Evolutionary conservation across 2,797 vertebrate species (phyloP), one percentile per base, ranked within the genome.

Genomic region (Chaenodraco wilsoni): DNA sequence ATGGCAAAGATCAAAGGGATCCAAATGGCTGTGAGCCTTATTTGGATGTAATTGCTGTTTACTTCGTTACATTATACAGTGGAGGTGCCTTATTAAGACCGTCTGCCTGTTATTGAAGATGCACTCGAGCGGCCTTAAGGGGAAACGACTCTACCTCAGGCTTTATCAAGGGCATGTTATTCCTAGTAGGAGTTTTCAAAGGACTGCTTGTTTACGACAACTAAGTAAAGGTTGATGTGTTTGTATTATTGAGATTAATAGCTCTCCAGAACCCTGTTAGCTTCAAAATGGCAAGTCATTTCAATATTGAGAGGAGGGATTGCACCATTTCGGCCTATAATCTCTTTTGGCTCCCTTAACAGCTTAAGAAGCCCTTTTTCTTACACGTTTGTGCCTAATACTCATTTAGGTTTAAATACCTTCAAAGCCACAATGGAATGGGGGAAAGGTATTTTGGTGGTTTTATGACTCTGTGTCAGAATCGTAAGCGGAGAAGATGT

Each of bases 1-100:
- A 82, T 71, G 83, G 66, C 56, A 64, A 73, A 90, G 88, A 93
- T 94, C 91, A 95, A 94, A 93, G 83, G 52, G 52, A 86, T 79
- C 57, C 1, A 65, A 57, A 82, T 86, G 74, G 82, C 88, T 87
- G 79, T 70, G 88, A 87, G 85, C 79, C 82, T 88, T 87, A 83
- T 89, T 85, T 89, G 79, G 60, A 81, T 89, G 78, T 92, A 93
- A 94, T 90, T 91, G 90, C 85, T 92, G 87, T 91, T 92, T 91
- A 87, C 90, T 92, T 91, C 52, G 61, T 87, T 85, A 87, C 82
- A 92, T 94, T 90, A 93, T 91, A 89, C 91, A 87, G 90, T 83
- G 82, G 87, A 88, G 82, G 74, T 81, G 78, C 81, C 91, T 92
- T 83, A 91, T 93, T 87, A 90, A 77, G 85, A 76, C 79, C 88